Conservation (phyloP, 2,113 vertebrate species). For the Bos indicus region DNA sequence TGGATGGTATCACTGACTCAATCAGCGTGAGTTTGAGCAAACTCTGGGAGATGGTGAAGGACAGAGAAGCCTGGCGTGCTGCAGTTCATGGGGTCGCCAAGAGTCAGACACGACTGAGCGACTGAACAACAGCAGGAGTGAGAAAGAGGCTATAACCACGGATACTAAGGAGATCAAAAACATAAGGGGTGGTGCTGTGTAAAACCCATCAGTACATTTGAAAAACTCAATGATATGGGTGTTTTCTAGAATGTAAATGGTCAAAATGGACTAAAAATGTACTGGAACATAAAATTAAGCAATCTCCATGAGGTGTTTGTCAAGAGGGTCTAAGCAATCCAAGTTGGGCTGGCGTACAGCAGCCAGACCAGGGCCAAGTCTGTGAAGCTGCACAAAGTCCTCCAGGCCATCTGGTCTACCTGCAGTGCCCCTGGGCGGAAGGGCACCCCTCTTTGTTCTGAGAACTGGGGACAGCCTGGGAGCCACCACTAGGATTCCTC, state of each 20-base stretch:
- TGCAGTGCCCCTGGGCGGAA: background rate
- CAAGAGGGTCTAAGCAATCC: background rate
- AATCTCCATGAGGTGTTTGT: rapidly evolving
- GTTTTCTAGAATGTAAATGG: background rate
- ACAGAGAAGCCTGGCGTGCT: background rate
- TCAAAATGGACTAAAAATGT: background rate
- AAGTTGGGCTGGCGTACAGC: background rate
- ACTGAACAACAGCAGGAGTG: background rate
- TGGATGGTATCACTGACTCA: background rate
- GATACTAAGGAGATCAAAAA: background rate
- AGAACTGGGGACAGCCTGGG: background rate
- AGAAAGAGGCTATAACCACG: background rate
- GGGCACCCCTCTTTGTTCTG: background rate
- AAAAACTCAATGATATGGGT: background rate
- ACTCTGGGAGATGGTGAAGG: background rate
- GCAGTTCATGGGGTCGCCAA: background rate
- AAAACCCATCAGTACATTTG: too few relatives aligned
- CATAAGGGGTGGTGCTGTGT: too few relatives aligned
- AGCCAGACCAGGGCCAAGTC: background rate
- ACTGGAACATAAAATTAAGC: background rate
- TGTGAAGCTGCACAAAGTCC: rapidly evolving
- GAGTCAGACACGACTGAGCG: background rate
- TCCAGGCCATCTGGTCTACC: too few relatives aligned
- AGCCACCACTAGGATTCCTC: background rate
- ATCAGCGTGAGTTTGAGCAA: background rate